Percentiles rank a stretch among this genome's conserved stretches.
Conservation (phyloP, 2,888 invertebrate species). For the Nebria salina region DNA sequence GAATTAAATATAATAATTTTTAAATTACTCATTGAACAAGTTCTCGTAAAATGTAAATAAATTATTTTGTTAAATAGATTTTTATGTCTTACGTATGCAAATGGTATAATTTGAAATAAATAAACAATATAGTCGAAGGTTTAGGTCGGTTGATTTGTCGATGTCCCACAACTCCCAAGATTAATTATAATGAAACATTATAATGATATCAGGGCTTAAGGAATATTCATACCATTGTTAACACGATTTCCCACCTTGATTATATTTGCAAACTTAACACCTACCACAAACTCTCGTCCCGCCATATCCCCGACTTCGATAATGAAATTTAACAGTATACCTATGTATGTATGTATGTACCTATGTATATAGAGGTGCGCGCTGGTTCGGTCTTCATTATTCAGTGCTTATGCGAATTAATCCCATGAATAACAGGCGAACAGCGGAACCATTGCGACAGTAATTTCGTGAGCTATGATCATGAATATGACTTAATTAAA, state of each 20-base stretch:
- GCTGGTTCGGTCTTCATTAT: constrained; percentile 43
- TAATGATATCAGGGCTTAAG: neutral
- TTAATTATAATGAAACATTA: neutral
- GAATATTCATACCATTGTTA: constrained; percentile 25
- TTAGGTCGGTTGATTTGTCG: neutral
- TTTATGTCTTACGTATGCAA: too few relatives aligned
- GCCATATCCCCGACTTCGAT: constrained; percentile 28
- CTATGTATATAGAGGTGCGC: neutral
- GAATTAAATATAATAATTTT: too few relatives aligned
- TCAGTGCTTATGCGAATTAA: constrained; percentile 47
- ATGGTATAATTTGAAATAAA: too few relatives aligned
- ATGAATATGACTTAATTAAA: constrained; percentile 47
- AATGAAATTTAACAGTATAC: constrained; percentile 46
- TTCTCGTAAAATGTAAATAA: too few relatives aligned
- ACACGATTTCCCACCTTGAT: constrained; percentile 40
- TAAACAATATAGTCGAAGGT: neutral
- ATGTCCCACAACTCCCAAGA: neutral
- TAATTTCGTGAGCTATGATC: constrained; percentile 48
- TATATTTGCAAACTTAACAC: constrained; percentile 32
- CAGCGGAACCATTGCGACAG: constrained; percentile 42
- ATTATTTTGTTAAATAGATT: too few relatives aligned
- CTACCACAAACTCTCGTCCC: neutral
- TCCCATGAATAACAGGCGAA: constrained; percentile 43
- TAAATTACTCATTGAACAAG: too few relatives aligned
- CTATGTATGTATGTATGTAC: neutral